phyloP scores from a whole-genome alignment of 1,140 invertebrate genomes.

The Anoplophora glabripennis region DNA sequence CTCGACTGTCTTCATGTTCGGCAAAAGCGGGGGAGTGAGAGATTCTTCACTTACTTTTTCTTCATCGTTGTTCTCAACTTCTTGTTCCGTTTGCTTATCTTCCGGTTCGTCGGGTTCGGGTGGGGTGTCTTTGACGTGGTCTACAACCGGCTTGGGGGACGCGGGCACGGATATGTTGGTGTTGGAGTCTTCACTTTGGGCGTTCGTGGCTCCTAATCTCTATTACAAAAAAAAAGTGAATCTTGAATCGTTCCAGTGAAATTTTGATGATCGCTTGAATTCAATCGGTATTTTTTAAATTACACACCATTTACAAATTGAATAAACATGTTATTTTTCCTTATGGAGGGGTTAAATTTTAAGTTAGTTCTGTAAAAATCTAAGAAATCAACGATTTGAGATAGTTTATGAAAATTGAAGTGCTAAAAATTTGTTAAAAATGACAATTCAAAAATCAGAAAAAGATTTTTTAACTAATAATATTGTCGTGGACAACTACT shows the following conservation, averaged over 20 bases:
- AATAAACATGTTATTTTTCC: too few relatives aligned
- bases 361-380: too few relatives aligned
- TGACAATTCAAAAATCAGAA: too few relatives aligned
- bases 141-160: slow-evolving; percentile 22
- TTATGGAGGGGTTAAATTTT: too few relatives aligned
- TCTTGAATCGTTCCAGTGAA: background rate
- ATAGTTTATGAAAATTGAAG: too few relatives aligned
- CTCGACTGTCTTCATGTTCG: slow-evolving; percentile 45
- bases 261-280: background rate
- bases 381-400: too few relatives aligned
- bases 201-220: slow-evolving; percentile 56
- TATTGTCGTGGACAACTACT: too few relatives aligned
- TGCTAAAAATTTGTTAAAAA: too few relatives aligned
- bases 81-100: slow-evolving; percentile 29
- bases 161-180: slow-evolving; percentile 33
- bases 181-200: slow-evolving; percentile 59
- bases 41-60: slow-evolving; percentile 46
- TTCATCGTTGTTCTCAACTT: slow-evolving; percentile 40
- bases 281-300: too few relatives aligned
- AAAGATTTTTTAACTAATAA: too few relatives aligned
- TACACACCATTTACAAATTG: too few relatives aligned
- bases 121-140: slow-evolving; percentile 12
- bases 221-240: slow-evolving; percentile 29
- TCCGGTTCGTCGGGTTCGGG: slow-evolving; percentile 11
- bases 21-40: slow-evolving; percentile 47